phyloP scores from a whole-genome alignment of 1,140 invertebrate species.

The Achroia grisella region DNA sequence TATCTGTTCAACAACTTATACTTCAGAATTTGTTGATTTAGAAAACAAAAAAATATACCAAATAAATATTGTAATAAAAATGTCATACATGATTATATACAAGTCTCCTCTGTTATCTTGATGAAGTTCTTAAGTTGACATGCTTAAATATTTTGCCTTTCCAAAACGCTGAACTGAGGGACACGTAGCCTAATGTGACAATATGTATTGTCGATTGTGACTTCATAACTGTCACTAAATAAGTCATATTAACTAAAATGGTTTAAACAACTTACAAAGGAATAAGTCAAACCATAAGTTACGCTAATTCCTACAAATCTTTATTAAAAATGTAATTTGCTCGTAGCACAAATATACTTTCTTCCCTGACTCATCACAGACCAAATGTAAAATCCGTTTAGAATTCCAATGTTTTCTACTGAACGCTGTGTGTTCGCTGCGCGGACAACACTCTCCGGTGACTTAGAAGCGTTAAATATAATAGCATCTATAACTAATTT shows the following conservation, averaged over 20 bases:
- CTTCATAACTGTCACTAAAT: slow-evolving; percentile 60
- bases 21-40: slow-evolving; percentile 37
- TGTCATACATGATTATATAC: slow-evolving; percentile 45
- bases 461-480: slow-evolving; percentile 72
- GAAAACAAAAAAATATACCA: slow-evolving; percentile 43
- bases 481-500: slow-evolving; percentile 70
- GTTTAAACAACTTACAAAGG: slow-evolving; percentile 68
- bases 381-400: slow-evolving; percentile 55
- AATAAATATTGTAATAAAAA: slow-evolving; percentile 27
- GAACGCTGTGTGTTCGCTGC: slow-evolving; percentile 23
- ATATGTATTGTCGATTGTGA: slow-evolving; percentile 53
- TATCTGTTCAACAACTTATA: slow-evolving; percentile 56
- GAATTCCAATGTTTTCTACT: slow-evolving; percentile 40
- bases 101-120: too few species aligned
- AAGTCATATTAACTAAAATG: slow-evolving; percentile 62
- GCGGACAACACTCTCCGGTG: slow-evolving; percentile 48
- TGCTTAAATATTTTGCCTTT: slow-evolving; percentile 26
- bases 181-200: slow-evolving; percentile 44
- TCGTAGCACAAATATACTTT: slow-evolving; percentile 67
- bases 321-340: slow-evolving; percentile 67
- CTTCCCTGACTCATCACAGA: slow-evolving; percentile 65
- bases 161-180: slow-evolving; percentile 28
- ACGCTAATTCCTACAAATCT: slow-evolving; percentile 62
- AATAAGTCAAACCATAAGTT: slow-evolving; percentile 66
- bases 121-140: slow-evolving; percentile 37